phyloP scores from a whole-genome alignment of 2,113 vertebrate species.

The Sterna hirundo region DNA sequence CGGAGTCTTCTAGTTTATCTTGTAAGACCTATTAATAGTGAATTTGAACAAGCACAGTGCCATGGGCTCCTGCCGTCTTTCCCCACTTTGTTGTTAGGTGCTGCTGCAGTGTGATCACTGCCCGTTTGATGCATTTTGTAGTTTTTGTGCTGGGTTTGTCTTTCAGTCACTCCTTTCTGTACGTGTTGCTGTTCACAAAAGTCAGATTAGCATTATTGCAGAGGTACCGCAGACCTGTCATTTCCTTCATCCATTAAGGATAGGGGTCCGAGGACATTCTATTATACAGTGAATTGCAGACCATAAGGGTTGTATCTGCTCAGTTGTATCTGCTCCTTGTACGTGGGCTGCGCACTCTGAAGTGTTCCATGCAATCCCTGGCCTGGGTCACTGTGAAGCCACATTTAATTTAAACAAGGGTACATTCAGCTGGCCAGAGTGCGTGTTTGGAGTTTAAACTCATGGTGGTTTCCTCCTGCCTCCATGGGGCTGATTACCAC shows the following conservation, averaged over 20 bases:
- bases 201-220: not conserved
- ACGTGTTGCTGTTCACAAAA: not conserved
- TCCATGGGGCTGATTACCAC: conserved; percentile 43
- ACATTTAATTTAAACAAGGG: not conserved
- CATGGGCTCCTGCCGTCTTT: not conserved
- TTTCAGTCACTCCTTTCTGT: not conserved
- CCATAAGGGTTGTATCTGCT: not conserved
- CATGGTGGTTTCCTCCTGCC: conserved; percentile 25
- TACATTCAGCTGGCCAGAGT: not conserved
- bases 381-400: not conserved
- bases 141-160: not conserved
- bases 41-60: not conserved
- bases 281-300: not conserved
- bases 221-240: not conserved
- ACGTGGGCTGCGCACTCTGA: not conserved
- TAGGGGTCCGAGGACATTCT: not conserved
- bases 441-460: conserved; percentile 24
- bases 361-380: not conserved
- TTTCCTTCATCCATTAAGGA: not conserved
- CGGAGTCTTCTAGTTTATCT: not conserved
- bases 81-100: not conserved
- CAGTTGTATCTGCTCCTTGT: no score
- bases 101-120: not conserved
- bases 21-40: not conserved
- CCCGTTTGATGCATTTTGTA: not conserved